Evolutionary conservation across 1,140 invertebrate genomes (phyloP), one percentile per base, ranked within the genome.

Genomic region (Trypoxylus dichotomus): DNA sequence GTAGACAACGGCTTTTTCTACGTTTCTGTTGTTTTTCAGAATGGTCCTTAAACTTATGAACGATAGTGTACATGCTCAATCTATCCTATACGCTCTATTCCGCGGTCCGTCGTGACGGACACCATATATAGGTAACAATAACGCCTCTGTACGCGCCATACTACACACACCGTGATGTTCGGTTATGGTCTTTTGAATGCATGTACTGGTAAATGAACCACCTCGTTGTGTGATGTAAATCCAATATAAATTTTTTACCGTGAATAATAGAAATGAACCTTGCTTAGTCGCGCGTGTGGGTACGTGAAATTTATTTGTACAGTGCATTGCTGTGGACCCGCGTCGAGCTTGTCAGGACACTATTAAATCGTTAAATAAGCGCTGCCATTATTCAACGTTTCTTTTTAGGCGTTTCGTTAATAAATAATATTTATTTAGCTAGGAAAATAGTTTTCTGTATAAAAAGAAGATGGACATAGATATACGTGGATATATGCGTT

Each of bases 181-280:
- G 21, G 60, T 68, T 68, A 68, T 68, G 19, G 60, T 29, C 24
- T 24, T 68, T 68, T 68, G 60, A 68, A 68, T 68, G 27, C 60
- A 68, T 68, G 60, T 68, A 68, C 60, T 29, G 60, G 60, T 68
- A 68, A 68, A 68, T 68, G 60, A 68, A 68, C 60, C 60, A 68
- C 60, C 60, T 68, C 60, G 60, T 68, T 29, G 60, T 68, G 60
- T 68, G 60, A 68, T 68, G 60, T 68, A 68, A 68, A 68, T 68
- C 60, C 60, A 68, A 68, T 68, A 68, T 68, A 68, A 68, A 68
- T 68, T 68, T 37, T 68, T 68, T 68, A 68, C 60, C 6, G 60
- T 68, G 60, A 68, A 68, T 68, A 68, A 68, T 68, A 68, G 60
- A 68, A 68, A 68, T 10, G 19, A 29, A 27, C 60, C 11, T 68